phyloP scores from a whole-genome alignment of 2,113 vertebrate species.

The Entomyzon cyanotis region DNA sequence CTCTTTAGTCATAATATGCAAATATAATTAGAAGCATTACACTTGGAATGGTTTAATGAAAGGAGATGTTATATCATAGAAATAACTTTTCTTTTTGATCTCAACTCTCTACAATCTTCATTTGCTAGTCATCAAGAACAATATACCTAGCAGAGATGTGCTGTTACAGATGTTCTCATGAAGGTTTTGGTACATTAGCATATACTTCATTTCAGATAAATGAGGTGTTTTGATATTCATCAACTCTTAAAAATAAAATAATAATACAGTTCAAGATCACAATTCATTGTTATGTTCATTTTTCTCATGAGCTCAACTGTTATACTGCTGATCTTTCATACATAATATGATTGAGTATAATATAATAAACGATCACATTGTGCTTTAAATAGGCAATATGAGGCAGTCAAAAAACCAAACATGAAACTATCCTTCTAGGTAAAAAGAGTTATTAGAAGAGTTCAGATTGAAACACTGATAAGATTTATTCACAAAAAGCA shows the following conservation, averaged over 20 bases:
- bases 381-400: not conserved
- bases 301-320: not conserved
- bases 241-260: not conserved
- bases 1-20: constrained; percentile 9
- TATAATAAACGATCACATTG: not conserved
- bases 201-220: not conserved
- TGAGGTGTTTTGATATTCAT: not conserved
- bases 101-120: not conserved
- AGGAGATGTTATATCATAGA: not conserved
- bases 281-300: not conserved
- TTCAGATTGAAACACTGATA: not conserved
- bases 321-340: not conserved
- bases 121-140: constrained; percentile 29
- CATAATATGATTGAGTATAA: not conserved
- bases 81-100: constrained; percentile 5
- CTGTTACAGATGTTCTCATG: not conserved
- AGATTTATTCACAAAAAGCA: not conserved
- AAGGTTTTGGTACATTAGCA: not conserved
- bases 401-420: not conserved
- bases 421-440: not conserved
- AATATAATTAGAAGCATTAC: not conserved
- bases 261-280: not conserved
- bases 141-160: not conserved
- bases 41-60: constrained; percentile 18
- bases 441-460: not conserved